phyloP scores from a whole-genome alignment of 2,113 vertebrate species.

The Chrysochloris asiatica region DNA sequence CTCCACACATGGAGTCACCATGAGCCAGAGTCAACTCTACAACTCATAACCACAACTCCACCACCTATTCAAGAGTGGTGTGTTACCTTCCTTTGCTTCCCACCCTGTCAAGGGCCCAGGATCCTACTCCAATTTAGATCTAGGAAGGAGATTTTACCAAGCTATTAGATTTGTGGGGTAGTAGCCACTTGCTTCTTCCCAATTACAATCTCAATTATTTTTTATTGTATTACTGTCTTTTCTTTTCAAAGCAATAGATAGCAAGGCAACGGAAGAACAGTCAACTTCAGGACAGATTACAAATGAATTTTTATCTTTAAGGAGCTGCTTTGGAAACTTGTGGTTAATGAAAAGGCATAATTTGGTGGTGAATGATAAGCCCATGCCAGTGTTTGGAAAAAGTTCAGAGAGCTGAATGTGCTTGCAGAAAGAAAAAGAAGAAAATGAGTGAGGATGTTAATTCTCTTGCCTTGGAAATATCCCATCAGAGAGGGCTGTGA shows the following conservation, averaged over 20 bases:
- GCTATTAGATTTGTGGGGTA: background rate
- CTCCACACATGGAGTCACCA: background rate
- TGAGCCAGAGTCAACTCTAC: background rate
- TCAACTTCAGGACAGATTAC: slow-evolving; percentile 62
- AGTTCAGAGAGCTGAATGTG: slow-evolving; percentile 41
- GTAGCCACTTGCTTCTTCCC: slow-evolving; percentile 18
- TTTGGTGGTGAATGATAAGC: slow-evolving; percentile 58
- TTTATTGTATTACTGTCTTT: slow-evolving; percentile 58
- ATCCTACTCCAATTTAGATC: background rate
- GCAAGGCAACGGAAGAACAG: slow-evolving; percentile 42
- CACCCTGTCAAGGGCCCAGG: background rate
- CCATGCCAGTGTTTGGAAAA: slow-evolving; percentile 65
- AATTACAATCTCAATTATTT: slow-evolving; percentile 52
- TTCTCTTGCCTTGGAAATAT: slow-evolving; percentile 53
- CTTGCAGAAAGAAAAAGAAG: slow-evolving; percentile 32
- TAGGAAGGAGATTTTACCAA: background rate
- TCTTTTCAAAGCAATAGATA: slow-evolving; percentile 47
- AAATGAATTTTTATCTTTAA: slow-evolving; percentile 71
- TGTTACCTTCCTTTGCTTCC: background rate
- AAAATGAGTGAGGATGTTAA: background rate
- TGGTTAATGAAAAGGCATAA: slow-evolving; percentile 28
- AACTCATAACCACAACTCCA: background rate
- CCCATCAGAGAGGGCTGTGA: background rate
- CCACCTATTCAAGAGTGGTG: background rate
- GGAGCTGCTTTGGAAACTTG: slow-evolving; percentile 51